Evolutionary conservation across 1,140 invertebrate genomes (phyloP).

Genomic region (Drosophila lacertosa): DNA sequence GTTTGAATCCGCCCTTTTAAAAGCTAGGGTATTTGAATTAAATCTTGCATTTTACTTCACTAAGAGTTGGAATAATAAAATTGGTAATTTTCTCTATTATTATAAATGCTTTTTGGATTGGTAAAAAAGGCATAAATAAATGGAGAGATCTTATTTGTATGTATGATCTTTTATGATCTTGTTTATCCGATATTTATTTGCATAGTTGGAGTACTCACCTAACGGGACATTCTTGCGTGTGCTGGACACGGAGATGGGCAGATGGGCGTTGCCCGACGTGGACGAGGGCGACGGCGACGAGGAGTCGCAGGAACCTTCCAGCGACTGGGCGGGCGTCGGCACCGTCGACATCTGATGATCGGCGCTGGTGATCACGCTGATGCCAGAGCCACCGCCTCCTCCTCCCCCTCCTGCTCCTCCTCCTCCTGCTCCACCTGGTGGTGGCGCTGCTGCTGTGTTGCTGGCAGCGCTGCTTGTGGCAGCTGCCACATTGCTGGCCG

Average conservation of each 20-base stretch:
- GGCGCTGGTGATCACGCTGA: constrained; percentile 66
- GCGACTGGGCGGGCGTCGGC: constrained; percentile 77
- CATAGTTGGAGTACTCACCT: constrained; percentile 59
- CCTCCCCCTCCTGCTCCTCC: constrained; percentile 71
- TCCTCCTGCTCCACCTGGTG: constrained; percentile 73
- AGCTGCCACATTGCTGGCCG: constrained; percentile 33
- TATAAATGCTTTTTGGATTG: no score
- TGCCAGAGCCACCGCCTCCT: constrained; percentile 35
- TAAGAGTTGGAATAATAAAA: no score
- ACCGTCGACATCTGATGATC: constrained; percentile 79
- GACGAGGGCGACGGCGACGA: constrained; percentile 83
- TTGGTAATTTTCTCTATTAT: no score
- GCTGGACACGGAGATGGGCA: constrained; percentile 78
- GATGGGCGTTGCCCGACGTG: constrained; percentile 73
- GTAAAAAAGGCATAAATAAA: no score
- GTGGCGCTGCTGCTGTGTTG: constrained; percentile 79
- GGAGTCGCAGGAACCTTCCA: constrained; percentile 82
- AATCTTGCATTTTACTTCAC: no score
- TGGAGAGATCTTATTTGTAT: no score
- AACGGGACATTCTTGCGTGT: constrained; percentile 81
- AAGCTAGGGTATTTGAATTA: no score
- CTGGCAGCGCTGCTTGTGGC: constrained; percentile 79
- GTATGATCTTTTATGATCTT: no score
- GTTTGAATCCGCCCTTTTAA: no score
- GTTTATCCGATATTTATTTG: no score